Conservation (phyloP, 2,113 vertebrate genomes). For the Rhinolophus ferrumequinum region DNA sequence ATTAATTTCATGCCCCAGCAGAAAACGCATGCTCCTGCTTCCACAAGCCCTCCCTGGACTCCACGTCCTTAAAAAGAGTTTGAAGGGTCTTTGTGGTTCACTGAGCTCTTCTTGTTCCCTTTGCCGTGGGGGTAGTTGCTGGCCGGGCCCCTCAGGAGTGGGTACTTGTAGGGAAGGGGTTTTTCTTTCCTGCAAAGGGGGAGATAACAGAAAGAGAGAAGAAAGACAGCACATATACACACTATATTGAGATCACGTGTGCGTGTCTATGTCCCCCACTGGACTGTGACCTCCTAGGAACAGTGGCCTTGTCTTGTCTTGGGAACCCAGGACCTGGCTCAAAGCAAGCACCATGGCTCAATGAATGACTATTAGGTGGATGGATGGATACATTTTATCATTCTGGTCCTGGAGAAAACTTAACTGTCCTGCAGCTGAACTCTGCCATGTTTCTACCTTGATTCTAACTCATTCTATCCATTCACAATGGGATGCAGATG, state of each 20-base stretch:
- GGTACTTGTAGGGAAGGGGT: conserved; percentile 74
- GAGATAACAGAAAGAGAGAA: conserved; percentile 78
- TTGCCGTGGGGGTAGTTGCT: conserved; percentile 80
- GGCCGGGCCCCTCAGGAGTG: conserved; percentile 77
- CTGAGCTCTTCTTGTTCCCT: conserved; percentile 85
- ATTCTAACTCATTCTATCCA: neutral
- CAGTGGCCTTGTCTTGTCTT: neutral
- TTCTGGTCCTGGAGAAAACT: conserved; percentile 17
- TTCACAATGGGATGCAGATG: neutral
- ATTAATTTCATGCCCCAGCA: conserved; percentile 59
- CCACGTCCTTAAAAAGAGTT: conserved; percentile 57
- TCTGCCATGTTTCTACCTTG: neutral
- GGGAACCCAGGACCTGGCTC: neutral
- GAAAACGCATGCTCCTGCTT: conserved; percentile 16
- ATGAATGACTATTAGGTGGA: neutral
- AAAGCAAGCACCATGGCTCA: neutral
- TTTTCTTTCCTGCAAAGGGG: conserved; percentile 86
- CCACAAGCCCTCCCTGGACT: conserved; percentile 47
- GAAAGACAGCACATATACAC: conserved; percentile 60
- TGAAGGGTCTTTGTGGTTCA: conserved; percentile 78
- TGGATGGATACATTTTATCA: neutral
- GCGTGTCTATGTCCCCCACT: neutral
- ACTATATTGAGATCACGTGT: conserved; percentile 24
- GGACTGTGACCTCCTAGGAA: neutral
- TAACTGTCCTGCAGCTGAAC: neutral